phyloP scores from a whole-genome alignment of 1,140 invertebrate species.

The Cydia amplana region DNA sequence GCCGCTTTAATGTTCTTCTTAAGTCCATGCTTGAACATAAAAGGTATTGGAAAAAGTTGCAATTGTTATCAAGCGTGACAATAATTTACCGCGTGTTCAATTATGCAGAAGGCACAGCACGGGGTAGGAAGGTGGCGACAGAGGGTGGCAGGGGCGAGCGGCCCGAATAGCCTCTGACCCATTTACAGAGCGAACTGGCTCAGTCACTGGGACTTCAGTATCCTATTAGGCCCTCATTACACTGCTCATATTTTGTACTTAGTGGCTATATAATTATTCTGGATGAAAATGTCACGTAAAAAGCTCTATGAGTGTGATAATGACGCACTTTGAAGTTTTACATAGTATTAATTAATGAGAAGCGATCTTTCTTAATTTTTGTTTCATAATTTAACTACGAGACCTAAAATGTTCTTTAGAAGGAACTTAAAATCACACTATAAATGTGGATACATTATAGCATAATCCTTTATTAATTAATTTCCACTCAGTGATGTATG shows the following conservation, averaged over 20 bases:
- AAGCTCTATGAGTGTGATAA: background rate
- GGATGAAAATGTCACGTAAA: constrained; percentile 2
- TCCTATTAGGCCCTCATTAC: constrained; percentile 41
- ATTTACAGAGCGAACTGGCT: constrained; percentile 70
- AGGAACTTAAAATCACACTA: too few species aligned
- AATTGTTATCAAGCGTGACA: constrained; percentile 59
- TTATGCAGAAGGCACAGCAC: constrained; percentile 71
- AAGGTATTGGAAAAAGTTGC: constrained; percentile 50
- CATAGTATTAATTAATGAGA: background rate
- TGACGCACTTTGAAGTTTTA: constrained; percentile 15
- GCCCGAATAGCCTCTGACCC: constrained; percentile 76
- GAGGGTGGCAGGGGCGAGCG: constrained; percentile 45
- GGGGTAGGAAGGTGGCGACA: constrained; percentile 49
- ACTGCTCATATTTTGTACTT: constrained; percentile 41
- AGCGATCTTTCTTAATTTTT: background rate
- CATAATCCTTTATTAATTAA: too few species aligned
- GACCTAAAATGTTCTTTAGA: background rate
- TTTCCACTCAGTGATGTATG: too few species aligned
- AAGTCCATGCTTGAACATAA: constrained; percentile 34
- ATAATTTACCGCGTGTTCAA: constrained; percentile 74
- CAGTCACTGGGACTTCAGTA: constrained; percentile 61
- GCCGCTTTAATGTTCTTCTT: background rate
- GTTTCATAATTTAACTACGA: background rate
- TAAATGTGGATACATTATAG: too few species aligned
- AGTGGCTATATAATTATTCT: constrained; percentile 30